A percentile compares a stretch with the other conserved stretches of the same genome.
Evolutionary conservation across 2,888 invertebrate genomes (phyloP).

Genomic region (Troglohyphantes excavatus): DNA sequence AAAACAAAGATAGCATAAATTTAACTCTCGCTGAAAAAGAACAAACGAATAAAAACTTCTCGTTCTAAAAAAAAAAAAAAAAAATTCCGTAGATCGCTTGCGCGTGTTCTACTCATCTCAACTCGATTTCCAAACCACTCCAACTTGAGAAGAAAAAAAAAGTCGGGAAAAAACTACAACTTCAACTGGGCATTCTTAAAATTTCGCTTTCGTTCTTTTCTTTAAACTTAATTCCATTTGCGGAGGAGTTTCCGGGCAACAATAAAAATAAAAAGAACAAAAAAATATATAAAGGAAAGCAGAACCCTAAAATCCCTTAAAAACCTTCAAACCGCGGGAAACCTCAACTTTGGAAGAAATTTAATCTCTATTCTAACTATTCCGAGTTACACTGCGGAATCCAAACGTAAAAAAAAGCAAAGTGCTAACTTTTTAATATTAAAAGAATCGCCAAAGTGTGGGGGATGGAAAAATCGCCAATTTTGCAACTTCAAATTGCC

Average conservation of each 20-base stretch:
- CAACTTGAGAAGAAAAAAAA: not conserved
- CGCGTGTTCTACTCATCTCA: not conserved
- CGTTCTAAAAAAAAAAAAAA: conserved; percentile 1
- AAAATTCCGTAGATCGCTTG: not conserved
- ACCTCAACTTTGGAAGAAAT: conserved; percentile 35
- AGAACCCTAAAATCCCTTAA: conserved; percentile 12
- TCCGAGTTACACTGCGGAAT: not conserved
- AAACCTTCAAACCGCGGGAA: conserved; percentile 15
- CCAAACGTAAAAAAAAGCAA: not conserved
- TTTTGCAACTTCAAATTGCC: not conserved
- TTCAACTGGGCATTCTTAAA: conserved; percentile 17
- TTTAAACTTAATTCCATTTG: conserved; percentile 54
- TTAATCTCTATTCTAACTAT: conserved; percentile 61
- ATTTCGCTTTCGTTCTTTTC: conserved; percentile 1
- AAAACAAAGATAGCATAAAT: no score
- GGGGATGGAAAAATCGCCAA: not conserved
- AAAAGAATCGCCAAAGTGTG: conserved; percentile 1
- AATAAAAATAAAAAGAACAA: not conserved
- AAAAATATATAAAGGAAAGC: not conserved
- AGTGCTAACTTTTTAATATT: not conserved
- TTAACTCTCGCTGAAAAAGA: no score
- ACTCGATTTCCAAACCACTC: conserved; percentile 1
- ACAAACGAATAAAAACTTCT: not conserved
- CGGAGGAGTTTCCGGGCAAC: conserved; percentile 16
- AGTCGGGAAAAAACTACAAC: not conserved